Evolutionary conservation across 2,888 invertebrate genomes (phyloP), one percentile per base, ranked within the genome.

Genomic region (Mayetiola destructor): DNA sequence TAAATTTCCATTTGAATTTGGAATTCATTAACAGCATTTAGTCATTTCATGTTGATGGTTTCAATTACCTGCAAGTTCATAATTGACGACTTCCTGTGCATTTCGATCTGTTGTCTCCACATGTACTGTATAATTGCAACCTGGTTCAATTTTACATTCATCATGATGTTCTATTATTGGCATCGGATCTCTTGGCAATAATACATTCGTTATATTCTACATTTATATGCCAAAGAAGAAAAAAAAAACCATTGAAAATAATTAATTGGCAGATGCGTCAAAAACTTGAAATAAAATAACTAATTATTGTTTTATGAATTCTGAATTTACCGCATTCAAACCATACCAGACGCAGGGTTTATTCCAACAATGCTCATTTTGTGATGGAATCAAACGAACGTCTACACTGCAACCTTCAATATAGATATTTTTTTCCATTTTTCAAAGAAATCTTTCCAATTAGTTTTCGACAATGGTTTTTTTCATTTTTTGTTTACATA

Each of bases 111-210:
- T 64, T 3, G 68, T 65, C 57, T 66, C 66, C 58, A 71, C 66
- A n/a, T 63, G 66, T 1, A 70, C 61, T 8, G 64, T 65, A 58
- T 70, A 70, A 20, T 64, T 64, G 57, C 69, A 70, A 4, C 67
- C 69, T 8, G 67, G 68, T 63, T 66, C 64, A 29, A 68, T 68
- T 36, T 63, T 64, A 59, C 70, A 71, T 32, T 70, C 70, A 20
- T 62, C 61, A 0, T 63, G 61, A 21, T 70, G 68, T 30, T 68
- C 62, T 57, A 61, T 59, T 58, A 35, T 35, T 12, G 60, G 57
- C 20, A 59, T 63, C 6, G 65, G 64, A 36, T 63, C 65, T 3
- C 62, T 63, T 0, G 70, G 70, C 61, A 68, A 59, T 23, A 60
- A 58, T 16, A 61, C 57, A 42, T 61, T 60, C 21, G 58, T 60